phyloP scores from a whole-genome alignment of 1,140 invertebrate genomes.

The Musca domestica region DNA sequence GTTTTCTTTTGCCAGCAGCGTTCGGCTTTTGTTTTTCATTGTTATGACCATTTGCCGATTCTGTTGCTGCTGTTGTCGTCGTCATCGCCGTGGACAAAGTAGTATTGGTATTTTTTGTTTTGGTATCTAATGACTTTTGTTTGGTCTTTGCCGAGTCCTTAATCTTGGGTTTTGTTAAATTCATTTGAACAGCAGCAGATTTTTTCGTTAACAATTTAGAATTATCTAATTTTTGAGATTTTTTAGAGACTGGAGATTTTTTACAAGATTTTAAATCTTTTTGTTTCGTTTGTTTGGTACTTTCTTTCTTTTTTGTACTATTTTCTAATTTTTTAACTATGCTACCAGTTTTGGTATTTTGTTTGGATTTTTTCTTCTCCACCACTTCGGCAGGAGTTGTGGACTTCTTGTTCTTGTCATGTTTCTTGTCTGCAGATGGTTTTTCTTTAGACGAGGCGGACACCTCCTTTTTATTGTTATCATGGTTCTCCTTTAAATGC shows the following conservation, averaged over 20 bases:
- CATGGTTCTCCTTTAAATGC: constrained; percentile 7
- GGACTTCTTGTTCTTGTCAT: neutral
- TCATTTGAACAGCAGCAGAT: neutral
- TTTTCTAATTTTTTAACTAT: neutral
- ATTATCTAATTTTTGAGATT: neutral
- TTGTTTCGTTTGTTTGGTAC: neutral
- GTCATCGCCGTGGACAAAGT: neutral
- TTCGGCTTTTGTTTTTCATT: constrained; percentile 1
- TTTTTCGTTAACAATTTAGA: neutral
- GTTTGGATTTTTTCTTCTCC: neutral
- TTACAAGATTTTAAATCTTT: neutral
- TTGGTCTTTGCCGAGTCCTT: neutral
- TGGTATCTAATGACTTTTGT: constrained; percentile 3
- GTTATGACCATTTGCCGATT: neutral
- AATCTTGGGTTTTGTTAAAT: neutral
- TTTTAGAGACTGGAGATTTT: neutral
- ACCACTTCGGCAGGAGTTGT: no score
- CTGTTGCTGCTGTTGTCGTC: neutral
- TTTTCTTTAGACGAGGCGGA: no score
- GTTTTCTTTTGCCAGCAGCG: neutral
- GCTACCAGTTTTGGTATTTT: neutral
- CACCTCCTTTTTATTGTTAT: neutral
- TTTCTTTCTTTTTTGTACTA: neutral
- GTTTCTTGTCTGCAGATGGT: neutral
- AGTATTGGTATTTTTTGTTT: constrained; percentile 1